Conservation (phyloP, 2,113 vertebrate genomes). For the Scophthalmus maximus region DNA sequence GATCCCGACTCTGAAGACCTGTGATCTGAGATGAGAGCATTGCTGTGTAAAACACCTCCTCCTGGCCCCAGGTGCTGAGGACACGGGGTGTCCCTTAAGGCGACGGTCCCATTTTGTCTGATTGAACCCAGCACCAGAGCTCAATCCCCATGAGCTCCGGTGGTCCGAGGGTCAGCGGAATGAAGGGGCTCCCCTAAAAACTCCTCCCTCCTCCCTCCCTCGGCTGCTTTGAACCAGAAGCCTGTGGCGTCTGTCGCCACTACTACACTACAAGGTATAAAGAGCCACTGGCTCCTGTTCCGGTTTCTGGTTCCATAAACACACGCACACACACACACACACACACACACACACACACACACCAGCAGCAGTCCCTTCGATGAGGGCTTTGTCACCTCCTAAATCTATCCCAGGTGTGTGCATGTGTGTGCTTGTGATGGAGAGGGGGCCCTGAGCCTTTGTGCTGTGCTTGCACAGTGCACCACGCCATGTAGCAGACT, state of each 20-base stretch:
- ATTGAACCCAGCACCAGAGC: constrained; percentile 63
- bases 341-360: constrained; percentile 31
- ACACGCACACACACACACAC: constrained; percentile 9
- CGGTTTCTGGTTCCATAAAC: constrained; percentile 62
- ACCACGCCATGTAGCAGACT: constrained; percentile 59
- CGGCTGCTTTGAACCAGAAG: constrained; percentile 66
- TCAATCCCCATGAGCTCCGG: constrained; percentile 53
- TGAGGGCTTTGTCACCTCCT: constrained; percentile 77
- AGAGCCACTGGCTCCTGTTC: constrained; percentile 65
- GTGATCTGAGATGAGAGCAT: constrained; percentile 56
- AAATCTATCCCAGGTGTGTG: constrained; percentile 82
- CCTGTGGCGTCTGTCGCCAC: constrained; percentile 63
- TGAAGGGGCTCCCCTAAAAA: constrained; percentile 55
- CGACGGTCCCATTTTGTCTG: constrained; percentile 70
- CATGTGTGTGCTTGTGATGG: constrained; percentile 72
- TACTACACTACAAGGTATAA: constrained; percentile 65
- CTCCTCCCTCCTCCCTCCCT: constrained; percentile 42
- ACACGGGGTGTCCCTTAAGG: constrained; percentile 66
- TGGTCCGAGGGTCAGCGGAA: constrained; percentile 63
- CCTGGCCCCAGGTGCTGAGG: constrained; percentile 75
- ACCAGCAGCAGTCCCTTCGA: constrained; percentile 52
- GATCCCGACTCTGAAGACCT: constrained; percentile 48
- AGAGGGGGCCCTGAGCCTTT: constrained; percentile 74
- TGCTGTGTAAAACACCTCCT: constrained; percentile 66
- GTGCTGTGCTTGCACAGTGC: constrained; percentile 73